Conservation (phyloP, 2,888 invertebrate genomes). For the Oeneis ivallda region DNA sequence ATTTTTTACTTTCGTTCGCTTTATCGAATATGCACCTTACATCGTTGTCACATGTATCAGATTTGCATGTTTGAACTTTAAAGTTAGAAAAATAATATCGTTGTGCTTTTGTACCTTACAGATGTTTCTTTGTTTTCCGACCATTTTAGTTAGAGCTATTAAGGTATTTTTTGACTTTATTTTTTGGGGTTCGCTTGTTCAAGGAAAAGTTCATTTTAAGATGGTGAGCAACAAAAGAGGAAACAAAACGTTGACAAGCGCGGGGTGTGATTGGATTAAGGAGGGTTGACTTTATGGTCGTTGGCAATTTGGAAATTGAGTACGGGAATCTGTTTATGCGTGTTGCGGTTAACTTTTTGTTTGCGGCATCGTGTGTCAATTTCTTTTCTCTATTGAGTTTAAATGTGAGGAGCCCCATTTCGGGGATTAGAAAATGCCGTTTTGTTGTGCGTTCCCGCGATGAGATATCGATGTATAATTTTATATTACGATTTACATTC, state of each 20-base stretch:
- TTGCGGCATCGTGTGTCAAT: constrained; percentile 62
- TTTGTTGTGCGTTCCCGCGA: constrained; percentile 23
- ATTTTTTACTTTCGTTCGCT: constrained; percentile 14
- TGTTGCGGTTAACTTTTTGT: constrained; percentile 65
- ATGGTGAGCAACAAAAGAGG: constrained; percentile 63
- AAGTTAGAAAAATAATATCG: constrained; percentile 5
- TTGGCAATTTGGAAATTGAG: constrained; percentile 79
- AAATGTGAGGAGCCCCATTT: constrained; percentile 46
- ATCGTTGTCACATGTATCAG: neutral
- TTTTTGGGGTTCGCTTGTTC: neutral
- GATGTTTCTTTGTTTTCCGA: constrained; percentile 25
- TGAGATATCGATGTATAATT: neutral
- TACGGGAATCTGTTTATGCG: constrained; percentile 74
- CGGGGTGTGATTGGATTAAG: constrained; percentile 79
- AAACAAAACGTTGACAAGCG: constrained; percentile 80
- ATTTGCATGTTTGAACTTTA: neutral
- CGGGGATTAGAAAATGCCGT: constrained; percentile 49
- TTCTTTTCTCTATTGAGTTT: constrained; percentile 59
- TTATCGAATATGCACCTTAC: constrained; percentile 10
- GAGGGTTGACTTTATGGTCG: constrained; percentile 79
- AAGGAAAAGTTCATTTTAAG: constrained; percentile 50
- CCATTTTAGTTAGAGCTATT: constrained; percentile 54
- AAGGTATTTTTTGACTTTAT: constrained; percentile 34
- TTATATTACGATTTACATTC: neutral
- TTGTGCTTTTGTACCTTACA: constrained; percentile 16